Conservation (phyloP, 2,888 invertebrate genomes). For the Parthenolecanium corni region DNA sequence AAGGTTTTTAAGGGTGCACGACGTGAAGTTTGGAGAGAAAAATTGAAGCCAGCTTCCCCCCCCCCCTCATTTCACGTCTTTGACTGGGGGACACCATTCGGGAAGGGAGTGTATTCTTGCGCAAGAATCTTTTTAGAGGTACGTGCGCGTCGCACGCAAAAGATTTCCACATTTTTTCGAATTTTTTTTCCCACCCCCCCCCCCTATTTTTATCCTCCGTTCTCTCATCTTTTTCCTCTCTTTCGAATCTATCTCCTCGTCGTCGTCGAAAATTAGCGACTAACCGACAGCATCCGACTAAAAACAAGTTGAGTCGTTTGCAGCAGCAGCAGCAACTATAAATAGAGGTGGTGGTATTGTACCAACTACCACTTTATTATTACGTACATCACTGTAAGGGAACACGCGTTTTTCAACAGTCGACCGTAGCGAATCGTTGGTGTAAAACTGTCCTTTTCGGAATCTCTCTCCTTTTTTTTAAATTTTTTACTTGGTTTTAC, state of each 20-base stretch:
- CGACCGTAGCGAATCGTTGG: slow-evolving; percentile 8
- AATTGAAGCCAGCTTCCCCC: background rate
- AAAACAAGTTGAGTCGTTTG: slow-evolving; percentile 27
- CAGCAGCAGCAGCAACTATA: slow-evolving; percentile 26
- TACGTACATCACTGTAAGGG: slow-evolving; percentile 25
- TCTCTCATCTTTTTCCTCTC: background rate
- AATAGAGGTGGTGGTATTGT: slow-evolving; percentile 26
- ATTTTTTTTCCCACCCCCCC: background rate
- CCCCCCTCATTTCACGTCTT: too few relatives aligned
- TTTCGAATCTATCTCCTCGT: background rate
- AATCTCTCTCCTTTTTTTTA: background rate
- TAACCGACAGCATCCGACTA: slow-evolving; percentile 28
- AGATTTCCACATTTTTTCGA: too few relatives aligned
- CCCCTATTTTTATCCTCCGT: background rate
- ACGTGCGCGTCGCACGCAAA: background rate
- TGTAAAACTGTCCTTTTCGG: background rate
- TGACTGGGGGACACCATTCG: background rate
- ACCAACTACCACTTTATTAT: slow-evolving; percentile 25
- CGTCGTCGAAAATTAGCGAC: slow-evolving; percentile 25
- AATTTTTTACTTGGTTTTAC: background rate
- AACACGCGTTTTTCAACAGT: slow-evolving; percentile 13
- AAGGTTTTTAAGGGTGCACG: too few relatives aligned
- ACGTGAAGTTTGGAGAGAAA: background rate
- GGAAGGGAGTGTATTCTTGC: background rate
- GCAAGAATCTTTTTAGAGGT: too few relatives aligned